These are phyloP conservation scores for Turdus rufiventris DNA, from an alignment of 2,113 vertebrate genomes.

Conservation along the genomic window DNA sequence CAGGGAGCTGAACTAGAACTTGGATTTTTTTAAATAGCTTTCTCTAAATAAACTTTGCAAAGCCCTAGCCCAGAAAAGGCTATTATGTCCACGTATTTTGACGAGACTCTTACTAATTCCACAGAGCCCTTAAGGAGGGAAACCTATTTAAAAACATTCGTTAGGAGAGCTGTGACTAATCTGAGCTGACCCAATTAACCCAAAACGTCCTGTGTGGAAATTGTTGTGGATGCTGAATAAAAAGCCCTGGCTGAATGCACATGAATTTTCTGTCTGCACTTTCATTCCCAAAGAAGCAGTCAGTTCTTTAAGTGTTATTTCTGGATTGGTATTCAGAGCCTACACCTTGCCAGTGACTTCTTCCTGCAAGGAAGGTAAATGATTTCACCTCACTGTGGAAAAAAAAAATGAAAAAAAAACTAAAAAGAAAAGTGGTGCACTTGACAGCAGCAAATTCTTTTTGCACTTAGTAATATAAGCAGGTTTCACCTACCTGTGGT, in stretches of 20 bases:
- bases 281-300: slow-evolving; percentile 31
- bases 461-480: background rate
- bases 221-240: background rate
- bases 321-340: slow-evolving; percentile 46
- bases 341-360: slow-evolving; percentile 14
- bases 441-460: slow-evolving; percentile 10
- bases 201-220: slow-evolving; percentile 41
- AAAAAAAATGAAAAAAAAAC: background rate
- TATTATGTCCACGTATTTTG: background rate
- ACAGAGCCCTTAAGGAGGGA: background rate
- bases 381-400: background rate
- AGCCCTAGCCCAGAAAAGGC: slow-evolving; percentile 7
- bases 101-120: slow-evolving; percentile 5
- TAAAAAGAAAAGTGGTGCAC: background rate
- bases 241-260: background rate
- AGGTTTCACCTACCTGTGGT: background rate
- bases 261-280: background rate
- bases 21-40: slow-evolving; percentile 9
- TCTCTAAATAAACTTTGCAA: slow-evolving; percentile 31
- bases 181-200: slow-evolving; percentile 58
- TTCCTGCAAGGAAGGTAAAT: background rate
- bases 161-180: slow-evolving; percentile 59
- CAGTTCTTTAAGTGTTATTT: slow-evolving; percentile 38
- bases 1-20: background rate
- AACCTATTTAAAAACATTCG: slow-evolving; percentile 16